Evolutionary conservation across 2,888 invertebrate species (phyloP).

Genomic region (Dryocosmus kuriphilus): DNA sequence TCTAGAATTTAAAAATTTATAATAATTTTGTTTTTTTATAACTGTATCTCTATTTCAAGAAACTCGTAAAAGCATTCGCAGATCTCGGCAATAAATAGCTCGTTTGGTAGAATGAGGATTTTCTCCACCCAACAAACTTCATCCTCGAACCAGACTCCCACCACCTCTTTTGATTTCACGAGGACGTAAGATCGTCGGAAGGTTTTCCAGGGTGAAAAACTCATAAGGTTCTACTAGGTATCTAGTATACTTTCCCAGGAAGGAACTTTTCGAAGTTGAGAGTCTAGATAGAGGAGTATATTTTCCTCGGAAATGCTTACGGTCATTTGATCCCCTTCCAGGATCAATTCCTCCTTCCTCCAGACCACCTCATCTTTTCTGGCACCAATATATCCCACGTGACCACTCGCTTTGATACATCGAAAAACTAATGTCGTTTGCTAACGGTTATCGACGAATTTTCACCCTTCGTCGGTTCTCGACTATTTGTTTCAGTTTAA

Average conservation of each 20-base stretch:
- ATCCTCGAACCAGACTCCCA: conserved; percentile 32
- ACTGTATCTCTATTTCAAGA: background rate
- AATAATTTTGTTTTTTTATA: background rate
- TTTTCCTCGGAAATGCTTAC: conserved; percentile 27
- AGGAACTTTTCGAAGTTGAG: conserved; percentile 19
- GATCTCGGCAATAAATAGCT: conserved; percentile 32
- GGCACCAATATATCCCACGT: conserved; percentile 58
- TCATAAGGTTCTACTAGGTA: conserved; percentile 4
- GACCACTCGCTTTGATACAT: conserved; percentile 64
- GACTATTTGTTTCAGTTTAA: conserved; percentile 27
- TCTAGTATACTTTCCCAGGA: conserved; percentile 32
- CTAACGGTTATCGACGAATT: conserved; percentile 33
- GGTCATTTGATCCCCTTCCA: conserved; percentile 29
- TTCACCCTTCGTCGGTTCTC: conserved; percentile 18
- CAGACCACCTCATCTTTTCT: conserved; percentile 57
- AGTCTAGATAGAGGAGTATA: conserved; percentile 41
- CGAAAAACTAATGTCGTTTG: conserved; percentile 53
- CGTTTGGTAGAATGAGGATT: conserved; percentile 32
- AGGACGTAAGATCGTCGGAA: conserved; percentile 31
- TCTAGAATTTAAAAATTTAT: too few relatives aligned
- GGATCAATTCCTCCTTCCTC: conserved; percentile 48
- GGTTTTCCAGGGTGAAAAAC: conserved; percentile 26
- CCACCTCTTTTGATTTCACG: conserved; percentile 41
- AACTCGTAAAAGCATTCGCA: conserved; percentile 26
- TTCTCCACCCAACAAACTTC: conserved; percentile 38